Percentiles rank a stretch among this genome's conserved stretches.
phyloP scores from a whole-genome alignment of 2,797 vertebrate genomes.

The Pelochelys cantorii region DNA sequence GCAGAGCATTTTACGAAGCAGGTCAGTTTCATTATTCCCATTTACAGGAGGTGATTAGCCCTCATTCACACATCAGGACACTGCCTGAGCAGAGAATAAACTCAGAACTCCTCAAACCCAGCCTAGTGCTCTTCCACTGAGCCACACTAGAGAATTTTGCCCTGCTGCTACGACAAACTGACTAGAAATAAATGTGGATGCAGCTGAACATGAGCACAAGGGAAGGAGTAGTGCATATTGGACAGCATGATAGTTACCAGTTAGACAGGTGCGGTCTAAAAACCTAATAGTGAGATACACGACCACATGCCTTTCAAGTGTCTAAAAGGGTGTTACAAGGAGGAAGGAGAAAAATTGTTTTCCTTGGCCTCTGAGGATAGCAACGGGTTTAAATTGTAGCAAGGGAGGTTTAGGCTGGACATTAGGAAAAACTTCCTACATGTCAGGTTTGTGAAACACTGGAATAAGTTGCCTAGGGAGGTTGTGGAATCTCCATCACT shows the following conservation, averaged over 20 bases:
- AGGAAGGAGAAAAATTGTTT: no score
- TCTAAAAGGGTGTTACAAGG: no score
- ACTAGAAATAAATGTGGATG: not conserved
- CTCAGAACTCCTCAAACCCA: not conserved
- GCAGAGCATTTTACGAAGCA: not conserved
- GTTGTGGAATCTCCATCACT: no score
- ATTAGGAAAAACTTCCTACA: no score
- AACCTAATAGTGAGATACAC: no score
- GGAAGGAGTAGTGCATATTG: not conserved
- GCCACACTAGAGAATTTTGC: no score
- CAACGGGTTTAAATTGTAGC: no score
- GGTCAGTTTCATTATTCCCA: not conserved
- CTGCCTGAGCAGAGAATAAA: not conserved
- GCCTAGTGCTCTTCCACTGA: not conserved
- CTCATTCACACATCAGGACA: not conserved
- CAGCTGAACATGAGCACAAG: not conserved
- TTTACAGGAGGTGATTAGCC: not conserved
- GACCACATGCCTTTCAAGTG: no score
- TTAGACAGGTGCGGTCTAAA: not conserved
- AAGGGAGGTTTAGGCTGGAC: no score
- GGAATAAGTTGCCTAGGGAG: no score
- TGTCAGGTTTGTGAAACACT: no score
- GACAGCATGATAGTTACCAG: not conserved
- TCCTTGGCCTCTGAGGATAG: no score
- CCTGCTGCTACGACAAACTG: not conserved